Percentiles rank a stretch among this genome's conserved stretches.
These are phyloP conservation scores for Littorina saxatilis DNA, from an alignment of 1,140 invertebrate species.

Conservation along the genomic window DNA sequence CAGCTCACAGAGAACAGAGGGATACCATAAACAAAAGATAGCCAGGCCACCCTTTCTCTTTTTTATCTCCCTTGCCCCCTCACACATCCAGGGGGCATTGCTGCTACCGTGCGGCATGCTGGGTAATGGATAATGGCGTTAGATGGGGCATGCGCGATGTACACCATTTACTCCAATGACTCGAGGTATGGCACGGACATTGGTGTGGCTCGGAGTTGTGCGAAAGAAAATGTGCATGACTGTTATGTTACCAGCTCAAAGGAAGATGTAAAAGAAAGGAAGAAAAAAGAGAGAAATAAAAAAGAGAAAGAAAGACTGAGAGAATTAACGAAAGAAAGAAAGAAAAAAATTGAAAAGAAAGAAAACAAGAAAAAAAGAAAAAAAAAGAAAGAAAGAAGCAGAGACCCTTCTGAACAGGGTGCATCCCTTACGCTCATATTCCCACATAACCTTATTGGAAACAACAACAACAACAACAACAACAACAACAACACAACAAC, in stretches of 20 bases:
- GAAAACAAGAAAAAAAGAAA: background rate
- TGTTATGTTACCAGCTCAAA: background rate
- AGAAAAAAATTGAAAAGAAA: background rate
- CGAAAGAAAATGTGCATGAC: too few relatives aligned
- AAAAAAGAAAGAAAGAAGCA: background rate
- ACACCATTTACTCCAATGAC: too few relatives aligned
- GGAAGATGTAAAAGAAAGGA: background rate
- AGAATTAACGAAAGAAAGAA: background rate
- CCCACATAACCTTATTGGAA: too few relatives aligned
- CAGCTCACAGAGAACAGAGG: background rate
- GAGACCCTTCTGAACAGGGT: too few relatives aligned
- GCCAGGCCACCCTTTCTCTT: constrained; percentile 4
- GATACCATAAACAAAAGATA: constrained; percentile 18
- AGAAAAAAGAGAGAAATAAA: background rate
- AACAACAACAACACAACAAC: too few relatives aligned
- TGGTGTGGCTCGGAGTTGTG: too few relatives aligned
- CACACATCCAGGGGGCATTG: background rate
- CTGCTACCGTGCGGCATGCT: background rate
- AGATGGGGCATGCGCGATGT: too few relatives aligned
- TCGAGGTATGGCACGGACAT: too few relatives aligned
- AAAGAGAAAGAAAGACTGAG: background rate
- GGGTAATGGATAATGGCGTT: too few relatives aligned
- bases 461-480: too few relatives aligned
- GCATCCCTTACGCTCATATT: too few relatives aligned
- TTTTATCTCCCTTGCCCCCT: background rate